Evolutionary conservation across 2,888 invertebrate species (phyloP), one percentile per base, ranked within the genome.

Genomic region (Drosophila monieri): DNA sequence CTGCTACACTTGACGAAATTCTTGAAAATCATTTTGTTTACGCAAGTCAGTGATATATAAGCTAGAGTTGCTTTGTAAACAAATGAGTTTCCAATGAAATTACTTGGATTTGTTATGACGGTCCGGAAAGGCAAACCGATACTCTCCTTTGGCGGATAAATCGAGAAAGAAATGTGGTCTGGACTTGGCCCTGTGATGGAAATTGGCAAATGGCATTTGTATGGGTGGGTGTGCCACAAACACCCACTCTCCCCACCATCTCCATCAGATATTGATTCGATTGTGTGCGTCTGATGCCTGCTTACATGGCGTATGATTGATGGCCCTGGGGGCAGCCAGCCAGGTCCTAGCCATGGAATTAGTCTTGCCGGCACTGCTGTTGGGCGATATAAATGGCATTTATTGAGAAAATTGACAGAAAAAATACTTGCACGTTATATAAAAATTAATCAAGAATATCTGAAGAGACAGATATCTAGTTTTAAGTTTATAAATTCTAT

Each of bases 301-400:
- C 67, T 77, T 74, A 78, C 74, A 84, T 78, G 87, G 78, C 87
- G 84, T 86, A 84, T 85, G 88, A 88, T 86, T 88, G 87, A 86
- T 85, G 74, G 77, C 77, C 78, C 78, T 84, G 78, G 66, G 83
- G 74, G 64, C 66, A 80, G 55, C 37, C 25, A 48, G 48, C 47
- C n/a, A 41, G 61, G 10, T 41, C 32, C 30, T 32, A 4, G 43
- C 41, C 54, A 77, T 76, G 73, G 77, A 77, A 88, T 83, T 83
- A 83, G 75, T 70, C 66, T 58, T 66, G 60, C 70, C 52, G 56
- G 25, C 44, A 58, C 18, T 52, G 71, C 39, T 66, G 67, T 65
- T 41, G 54, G 37, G 60, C 46, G 35, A 74, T 70, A 81, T 77
- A 87, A 81, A 83, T 83, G 75, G 65, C 61, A 60, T 77, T 86